Evolutionary conservation across 2,113 vertebrate species (phyloP), one percentile per base, ranked within the genome.

Genomic region (Callipepla californica): DNA sequence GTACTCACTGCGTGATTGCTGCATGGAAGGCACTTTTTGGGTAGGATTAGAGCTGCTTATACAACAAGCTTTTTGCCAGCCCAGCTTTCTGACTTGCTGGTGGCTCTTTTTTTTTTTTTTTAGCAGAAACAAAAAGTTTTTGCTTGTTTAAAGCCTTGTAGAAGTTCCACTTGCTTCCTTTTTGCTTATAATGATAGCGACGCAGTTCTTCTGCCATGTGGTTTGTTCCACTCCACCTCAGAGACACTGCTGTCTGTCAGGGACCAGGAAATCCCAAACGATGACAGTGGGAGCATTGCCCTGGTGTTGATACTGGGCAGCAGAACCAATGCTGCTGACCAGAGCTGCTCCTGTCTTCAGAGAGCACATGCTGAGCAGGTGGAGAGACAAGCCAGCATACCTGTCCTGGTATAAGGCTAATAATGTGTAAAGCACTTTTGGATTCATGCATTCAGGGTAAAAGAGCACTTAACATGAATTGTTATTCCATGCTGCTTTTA

Each of bases 121-220:
- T 38, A 51, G 25, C n/a, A 89, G 48, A 73, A 90, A 77, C 34
- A 74, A 32, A 90, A 83, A 36, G 8, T 16, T 74, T 48, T 66
- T 72, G 22, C 30, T 78, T 68, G 55, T 80, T 73, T 50, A 70
- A 80, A 89, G 30, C n/a, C 23, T 80, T 69, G 47, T 8, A 42
- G 51, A 77, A 85, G 47, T 74, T 55, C 63, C 11, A 34, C 79
- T 91, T 87, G 34, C 79, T 94, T 95, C 85, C 72, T 93, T 77
- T 58, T 72, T 65, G 47, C 61, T 92, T 40, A 40, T 40, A 58
- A 66, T 59, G 80, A 68, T 72, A n/a, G n/a, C 86, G 58, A 78
- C 22, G n/a, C 36, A 53, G 58, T 69, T 73, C 86, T 92, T 84
- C 77, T 87, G 70, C 58, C 55, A 57, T 63, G 61, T 76, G 78